phyloP scores from a whole-genome alignment of 2,888 invertebrate genomes.

The Stenichneumon culpator region DNA sequence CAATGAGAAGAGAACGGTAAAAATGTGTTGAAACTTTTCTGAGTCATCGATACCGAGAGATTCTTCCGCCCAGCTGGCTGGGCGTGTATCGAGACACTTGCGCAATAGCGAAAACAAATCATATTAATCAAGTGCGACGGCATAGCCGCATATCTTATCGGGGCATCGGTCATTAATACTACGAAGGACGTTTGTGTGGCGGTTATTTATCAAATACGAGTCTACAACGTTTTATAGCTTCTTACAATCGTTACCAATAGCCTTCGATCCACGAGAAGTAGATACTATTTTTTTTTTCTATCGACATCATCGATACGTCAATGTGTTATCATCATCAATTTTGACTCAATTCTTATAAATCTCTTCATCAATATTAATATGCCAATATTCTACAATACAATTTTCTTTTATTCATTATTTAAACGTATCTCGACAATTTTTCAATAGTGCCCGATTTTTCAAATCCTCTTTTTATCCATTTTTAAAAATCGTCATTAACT shows the following conservation, averaged over 20 bases:
- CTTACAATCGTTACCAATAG: neutral
- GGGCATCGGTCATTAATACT: slow-evolving; percentile 71
- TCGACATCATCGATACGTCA: neutral
- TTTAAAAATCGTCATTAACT: too few species aligned
- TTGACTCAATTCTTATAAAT: neutral
- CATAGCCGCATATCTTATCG: slow-evolving; percentile 70
- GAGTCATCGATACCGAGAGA: slow-evolving; percentile 28
- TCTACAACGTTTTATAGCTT: neutral
- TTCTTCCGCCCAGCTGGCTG: slow-evolving; percentile 33
- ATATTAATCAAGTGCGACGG: slow-evolving; percentile 65
- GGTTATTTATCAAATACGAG: slow-evolving; percentile 31
- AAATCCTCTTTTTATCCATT: too few species aligned
- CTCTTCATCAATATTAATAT: neutral
- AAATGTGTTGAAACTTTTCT: slow-evolving; percentile 18
- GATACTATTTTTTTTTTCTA: neutral
- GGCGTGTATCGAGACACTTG: slow-evolving; percentile 32
- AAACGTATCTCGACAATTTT: too few species aligned
- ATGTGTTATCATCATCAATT: neutral
- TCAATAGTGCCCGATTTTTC: too few species aligned
- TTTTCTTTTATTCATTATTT: neutral
- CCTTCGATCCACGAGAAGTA: neutral
- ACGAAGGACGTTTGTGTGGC: slow-evolving; percentile 48
- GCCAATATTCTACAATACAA: neutral
- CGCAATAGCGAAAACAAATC: slow-evolving; percentile 61
- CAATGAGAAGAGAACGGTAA: neutral